Evolutionary conservation across 2,888 invertebrate species (phyloP), one percentile per base, ranked within the genome.

Genomic region (Limnephilus marmoratus): DNA sequence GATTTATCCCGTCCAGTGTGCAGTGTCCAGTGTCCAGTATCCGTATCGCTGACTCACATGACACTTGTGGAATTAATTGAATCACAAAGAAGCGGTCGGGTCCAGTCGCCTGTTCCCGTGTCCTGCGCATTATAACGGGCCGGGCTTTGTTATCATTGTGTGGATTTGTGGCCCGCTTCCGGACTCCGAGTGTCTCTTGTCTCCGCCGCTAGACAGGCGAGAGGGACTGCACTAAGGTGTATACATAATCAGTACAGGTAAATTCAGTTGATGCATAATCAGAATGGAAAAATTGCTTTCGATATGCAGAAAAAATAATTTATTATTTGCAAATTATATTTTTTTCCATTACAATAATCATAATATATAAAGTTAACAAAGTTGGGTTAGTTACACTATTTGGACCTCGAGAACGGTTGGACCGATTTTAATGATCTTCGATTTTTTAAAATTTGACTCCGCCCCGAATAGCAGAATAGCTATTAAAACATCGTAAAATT

Each of bases 11-110:
- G 9, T 18, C 53, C 53, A 53, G 53, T 53, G 53, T 53, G 0
- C 18, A 53, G 53, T 53, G 53, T 68, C 24, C 68, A 68, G 68
- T 24, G 24, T 68, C n/a, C 68, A 68, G 68, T 2, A 9, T 24
- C 83, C 83, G 83, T 34, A 34, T 83, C 83, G 37, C 24, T 24
- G 83, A 83, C 18, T 83, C 37, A 11, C 83, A 2, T 34, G 34
- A 37, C 83, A 83, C 37, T 83, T 37, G 83, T 13, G 82, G 83
- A 83, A 83, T 83, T 83, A 83, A 83, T 83, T 34, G 9, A 24
- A 68, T 68, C 68, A 68, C 68, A 68, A 68, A 68, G 68, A 68
- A 68, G 24, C 68, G 24, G 24, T n/a, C 68, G 9, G 68, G 18
- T 24, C 53, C 18, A 53, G 24, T 68, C 68, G 68, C 68, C 68